A percentile compares a stretch with the other conserved stretches of the same genome.
phyloP scores from a whole-genome alignment of 2,888 invertebrate species.

The Mesopsocus fuscifrons region DNA sequence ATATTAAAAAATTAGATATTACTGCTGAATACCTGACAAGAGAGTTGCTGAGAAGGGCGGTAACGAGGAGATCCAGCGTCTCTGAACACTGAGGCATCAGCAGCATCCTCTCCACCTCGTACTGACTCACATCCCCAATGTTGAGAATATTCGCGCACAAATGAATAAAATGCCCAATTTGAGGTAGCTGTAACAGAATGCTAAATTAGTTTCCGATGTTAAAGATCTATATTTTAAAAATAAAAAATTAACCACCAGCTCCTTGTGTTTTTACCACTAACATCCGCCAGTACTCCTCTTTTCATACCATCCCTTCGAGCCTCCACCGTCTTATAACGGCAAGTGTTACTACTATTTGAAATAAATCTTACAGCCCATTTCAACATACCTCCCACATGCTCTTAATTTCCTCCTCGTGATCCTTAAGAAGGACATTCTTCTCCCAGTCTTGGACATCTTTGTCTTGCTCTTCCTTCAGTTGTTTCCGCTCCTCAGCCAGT shows the following conservation, averaged over 20 bases:
- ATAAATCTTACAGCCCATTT: too few relatives aligned
- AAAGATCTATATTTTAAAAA: constrained; percentile 13
- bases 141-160: constrained; percentile 30
- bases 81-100: constrained; percentile 33
- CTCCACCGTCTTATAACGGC: too few relatives aligned
- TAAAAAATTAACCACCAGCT: too few relatives aligned
- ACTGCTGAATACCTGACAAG: constrained; percentile 5
- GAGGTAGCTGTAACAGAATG: constrained; percentile 28
- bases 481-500: constrained; percentile 18
- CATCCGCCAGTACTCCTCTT: too few relatives aligned
- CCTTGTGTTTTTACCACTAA: too few relatives aligned
- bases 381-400: constrained; percentile 36
- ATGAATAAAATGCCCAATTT: constrained; percentile 34
- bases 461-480: constrained; percentile 25
- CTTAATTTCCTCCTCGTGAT: constrained; percentile 25
- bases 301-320: too few relatives aligned
- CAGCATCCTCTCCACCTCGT: constrained; percentile 36
- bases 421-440: constrained; percentile 24
- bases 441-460: constrained; percentile 29
- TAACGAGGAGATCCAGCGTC: constrained; percentile 32
- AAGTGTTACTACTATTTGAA: too few relatives aligned
- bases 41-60: constrained; percentile 27
- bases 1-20: too few relatives aligned
- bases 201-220: constrained; percentile 11
- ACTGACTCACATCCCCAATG: constrained; percentile 32